Evolutionary conservation across 2,888 invertebrate genomes (phyloP).

Genomic region (Mythimna ferrago): DNA sequence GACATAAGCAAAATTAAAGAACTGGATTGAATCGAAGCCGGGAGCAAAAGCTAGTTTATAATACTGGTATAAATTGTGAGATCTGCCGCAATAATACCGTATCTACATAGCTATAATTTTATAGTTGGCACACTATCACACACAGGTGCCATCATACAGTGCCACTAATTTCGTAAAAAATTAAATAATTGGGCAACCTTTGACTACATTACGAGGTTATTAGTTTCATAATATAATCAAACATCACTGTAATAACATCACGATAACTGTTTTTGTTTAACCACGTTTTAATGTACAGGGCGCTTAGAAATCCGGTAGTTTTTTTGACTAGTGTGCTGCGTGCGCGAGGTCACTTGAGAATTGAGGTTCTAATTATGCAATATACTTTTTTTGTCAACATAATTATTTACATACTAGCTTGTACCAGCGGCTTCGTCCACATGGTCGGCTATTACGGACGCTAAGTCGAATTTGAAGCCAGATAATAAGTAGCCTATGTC

Average conservation of each 20-base stretch:
- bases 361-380: conserved; percentile 29
- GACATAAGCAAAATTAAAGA: too few relatives aligned
- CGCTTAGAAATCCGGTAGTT: conserved; percentile 20
- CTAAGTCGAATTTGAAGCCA: too few relatives aligned
- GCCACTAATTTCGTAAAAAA: not conserved
- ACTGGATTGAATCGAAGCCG: too few relatives aligned
- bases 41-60: too few relatives aligned
- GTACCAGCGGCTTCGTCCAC: too few relatives aligned
- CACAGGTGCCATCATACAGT: not conserved
- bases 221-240: not conserved
- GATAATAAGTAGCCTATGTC: too few relatives aligned
- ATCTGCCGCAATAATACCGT: not conserved
- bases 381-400: conserved; percentile 22
- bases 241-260: conserved; percentile 1
- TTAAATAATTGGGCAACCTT: conserved; percentile 12
- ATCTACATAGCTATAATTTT: not conserved
- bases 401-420: conserved; percentile 5
- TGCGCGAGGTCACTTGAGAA: conserved; percentile 41
- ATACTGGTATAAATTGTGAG: not conserved
- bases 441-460: too few relatives aligned
- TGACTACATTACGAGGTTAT: not conserved
- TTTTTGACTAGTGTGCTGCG: conserved; percentile 43
- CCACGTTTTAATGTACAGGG: conserved; percentile 5
- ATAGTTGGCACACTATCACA: not conserved
- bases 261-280: not conserved